phyloP scores from a whole-genome alignment of 2,888 invertebrate genomes.

The Diadegma fenestrale region DNA sequence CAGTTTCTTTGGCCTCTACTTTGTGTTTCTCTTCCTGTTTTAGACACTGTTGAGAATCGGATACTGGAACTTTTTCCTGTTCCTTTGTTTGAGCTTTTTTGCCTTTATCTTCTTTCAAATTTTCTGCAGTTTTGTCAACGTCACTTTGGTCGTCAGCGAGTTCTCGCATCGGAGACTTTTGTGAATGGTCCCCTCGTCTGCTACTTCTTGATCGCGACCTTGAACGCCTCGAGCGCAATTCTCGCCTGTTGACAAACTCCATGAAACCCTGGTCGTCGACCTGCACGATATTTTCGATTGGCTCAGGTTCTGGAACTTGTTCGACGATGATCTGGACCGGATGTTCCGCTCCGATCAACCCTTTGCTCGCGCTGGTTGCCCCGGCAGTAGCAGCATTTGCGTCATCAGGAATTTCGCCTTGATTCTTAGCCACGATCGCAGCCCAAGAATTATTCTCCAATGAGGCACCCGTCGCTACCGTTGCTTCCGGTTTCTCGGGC shows the following conservation, averaged over 20 bases:
- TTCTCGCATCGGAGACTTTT: slow-evolving; percentile 43
- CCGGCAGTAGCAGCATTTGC: slow-evolving; percentile 17
- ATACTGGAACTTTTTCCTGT: slow-evolving; percentile 18
- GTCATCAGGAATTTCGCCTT: slow-evolving; percentile 64
- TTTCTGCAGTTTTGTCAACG: slow-evolving; percentile 47
- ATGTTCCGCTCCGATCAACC: slow-evolving; percentile 57
- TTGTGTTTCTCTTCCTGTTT: slow-evolving; percentile 35
- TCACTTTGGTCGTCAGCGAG: slow-evolving; percentile 40
- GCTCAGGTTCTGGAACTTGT: slow-evolving; percentile 76
- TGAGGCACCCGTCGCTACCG: slow-evolving; percentile 63
- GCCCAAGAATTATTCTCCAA: slow-evolving; percentile 76
- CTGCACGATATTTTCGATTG: slow-evolving; percentile 79
- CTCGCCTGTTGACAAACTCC: slow-evolving; percentile 85
- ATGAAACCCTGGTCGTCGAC: slow-evolving; percentile 85
- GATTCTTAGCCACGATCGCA: slow-evolving; percentile 76
- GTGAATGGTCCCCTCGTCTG: slow-evolving; percentile 66
- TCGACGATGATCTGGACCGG: slow-evolving; percentile 79
- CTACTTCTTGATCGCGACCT: slow-evolving; percentile 82
- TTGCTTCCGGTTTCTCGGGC: slow-evolving; percentile 42
- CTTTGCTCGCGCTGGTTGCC: slow-evolving; percentile 35
- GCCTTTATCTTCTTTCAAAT: slow-evolving; percentile 34
- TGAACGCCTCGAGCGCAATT: slow-evolving; percentile 82
- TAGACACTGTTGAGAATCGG: slow-evolving; percentile 1
- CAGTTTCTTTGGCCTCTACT: slow-evolving; percentile 32
- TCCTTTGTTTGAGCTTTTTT: slow-evolving; percentile 16